A percentile compares a stretch with the other conserved stretches of the same genome.
Conservation (phyloP, 2,113 vertebrate genomes). For the Haplochromis vanheusdeni region DNA sequence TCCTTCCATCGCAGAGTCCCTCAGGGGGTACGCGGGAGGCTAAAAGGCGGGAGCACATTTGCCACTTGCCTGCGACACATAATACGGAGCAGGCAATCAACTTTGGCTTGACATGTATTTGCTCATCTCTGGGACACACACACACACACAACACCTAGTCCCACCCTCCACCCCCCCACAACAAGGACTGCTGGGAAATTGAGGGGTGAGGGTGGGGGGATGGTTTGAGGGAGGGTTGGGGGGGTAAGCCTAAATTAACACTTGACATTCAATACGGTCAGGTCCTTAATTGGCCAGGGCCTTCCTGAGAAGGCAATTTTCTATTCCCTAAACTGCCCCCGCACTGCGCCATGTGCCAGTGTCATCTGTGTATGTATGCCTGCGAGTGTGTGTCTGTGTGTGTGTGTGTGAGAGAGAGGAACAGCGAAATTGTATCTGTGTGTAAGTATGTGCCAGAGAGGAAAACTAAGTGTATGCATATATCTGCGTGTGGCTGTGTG, state of each 20-base stretch:
- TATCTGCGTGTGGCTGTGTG: conserved; percentile 14
- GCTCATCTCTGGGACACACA: conserved; percentile 85
- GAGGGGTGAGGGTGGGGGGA: background rate
- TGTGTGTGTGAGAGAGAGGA: background rate
- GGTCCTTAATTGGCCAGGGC: conserved; percentile 99
- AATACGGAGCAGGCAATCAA: conserved; percentile 95
- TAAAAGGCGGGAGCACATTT: conserved; percentile 90
- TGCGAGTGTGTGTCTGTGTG: background rate
- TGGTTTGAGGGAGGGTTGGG: background rate
- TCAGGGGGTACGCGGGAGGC: conserved; percentile 72
- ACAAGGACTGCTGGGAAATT: conserved; percentile 51
- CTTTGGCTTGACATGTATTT: conserved; percentile 98
- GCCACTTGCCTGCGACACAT: conserved; percentile 98
- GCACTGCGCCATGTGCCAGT: conserved; percentile 80
- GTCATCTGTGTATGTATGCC: conserved; percentile 56
- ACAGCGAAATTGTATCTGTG: conserved; percentile 32
- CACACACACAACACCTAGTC: background rate
- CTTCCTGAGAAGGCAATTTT: conserved; percentile 99
- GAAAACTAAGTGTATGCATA: conserved; percentile 39
- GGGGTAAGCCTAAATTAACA: conserved; percentile 96
- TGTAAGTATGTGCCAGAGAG: conserved; percentile 50
- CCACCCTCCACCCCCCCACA: background rate
- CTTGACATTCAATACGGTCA: conserved; percentile 99
- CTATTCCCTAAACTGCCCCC: conserved; percentile 99
- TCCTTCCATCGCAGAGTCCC: conserved; percentile 64